These are phyloP conservation scores for Pheosia tremula DNA, from an alignment of 2,888 invertebrate species.

Conservation along the genomic window DNA sequence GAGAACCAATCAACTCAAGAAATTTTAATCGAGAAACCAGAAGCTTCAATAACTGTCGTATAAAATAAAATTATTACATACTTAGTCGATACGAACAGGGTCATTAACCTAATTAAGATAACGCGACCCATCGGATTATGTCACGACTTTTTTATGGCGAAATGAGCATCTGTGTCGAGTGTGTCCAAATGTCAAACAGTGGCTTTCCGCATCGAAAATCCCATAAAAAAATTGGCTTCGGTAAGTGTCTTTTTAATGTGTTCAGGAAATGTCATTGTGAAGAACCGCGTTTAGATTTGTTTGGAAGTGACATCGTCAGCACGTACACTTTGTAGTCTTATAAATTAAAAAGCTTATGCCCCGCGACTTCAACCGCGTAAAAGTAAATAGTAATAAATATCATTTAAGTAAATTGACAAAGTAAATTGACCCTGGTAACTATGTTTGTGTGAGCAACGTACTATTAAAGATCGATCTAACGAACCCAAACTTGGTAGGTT, in stretches of 20 bases:
- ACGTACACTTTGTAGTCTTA: too few species aligned
- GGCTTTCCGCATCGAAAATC: constrained; percentile 20
- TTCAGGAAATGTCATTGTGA: constrained; percentile 34
- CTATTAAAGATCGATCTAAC: too few species aligned
- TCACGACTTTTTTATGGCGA: constrained; percentile 28
- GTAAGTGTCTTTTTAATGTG: constrained; percentile 37
- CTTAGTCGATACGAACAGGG: constrained; percentile 9
- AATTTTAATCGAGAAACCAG: too few species aligned
- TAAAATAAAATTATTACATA: not conserved
- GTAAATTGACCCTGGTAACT: too few species aligned
- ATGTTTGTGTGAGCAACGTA: too few species aligned
- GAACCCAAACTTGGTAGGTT: too few species aligned
- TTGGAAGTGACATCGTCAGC: not conserved
- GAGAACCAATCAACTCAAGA: too few species aligned
- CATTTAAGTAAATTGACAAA: too few species aligned
- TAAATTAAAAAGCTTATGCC: too few species aligned
- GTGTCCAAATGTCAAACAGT: constrained; percentile 32
- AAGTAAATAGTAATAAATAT: too few species aligned
- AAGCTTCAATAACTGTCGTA: too few species aligned
- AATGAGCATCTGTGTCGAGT: constrained; percentile 26
- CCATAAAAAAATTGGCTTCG: constrained; percentile 32
- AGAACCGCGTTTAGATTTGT: not conserved
- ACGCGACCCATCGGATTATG: constrained; percentile 3
- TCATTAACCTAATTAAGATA: constrained; percentile 6
- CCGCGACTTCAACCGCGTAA: too few species aligned